These are phyloP conservation scores for Rhea americana DNA, from an alignment of 2,113 vertebrate genomes.

Conservation along the genomic window DNA sequence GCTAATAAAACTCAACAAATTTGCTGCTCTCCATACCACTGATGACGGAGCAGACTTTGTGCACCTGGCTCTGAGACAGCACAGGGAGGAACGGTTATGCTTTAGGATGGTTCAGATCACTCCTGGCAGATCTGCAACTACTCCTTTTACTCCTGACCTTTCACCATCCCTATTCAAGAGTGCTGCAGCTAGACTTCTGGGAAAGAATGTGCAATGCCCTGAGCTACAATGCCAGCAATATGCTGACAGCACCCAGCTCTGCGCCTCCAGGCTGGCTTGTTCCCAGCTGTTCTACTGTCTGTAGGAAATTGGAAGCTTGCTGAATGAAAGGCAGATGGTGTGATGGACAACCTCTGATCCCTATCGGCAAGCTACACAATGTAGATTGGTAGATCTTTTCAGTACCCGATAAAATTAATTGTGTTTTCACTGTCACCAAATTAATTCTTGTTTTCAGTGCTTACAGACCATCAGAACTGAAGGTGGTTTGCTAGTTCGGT, in stretches of 20 bases:
- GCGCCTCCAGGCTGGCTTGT: neutral
- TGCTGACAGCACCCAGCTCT: neutral
- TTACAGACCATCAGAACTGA: neutral
- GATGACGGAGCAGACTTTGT: constrained; percentile 26
- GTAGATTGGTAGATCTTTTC: constrained; percentile 19
- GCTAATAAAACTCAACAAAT: neutral
- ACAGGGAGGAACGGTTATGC: neutral
- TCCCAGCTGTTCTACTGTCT: constrained; percentile 41
- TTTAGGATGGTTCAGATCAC: constrained; percentile 8
- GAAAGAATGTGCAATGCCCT: constrained; percentile 21
- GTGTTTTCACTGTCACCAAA: neutral
- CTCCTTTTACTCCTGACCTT: constrained; percentile 19
- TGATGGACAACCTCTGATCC: constrained; percentile 57
- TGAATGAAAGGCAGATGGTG: constrained; percentile 52
- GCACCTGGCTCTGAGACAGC: neutral
- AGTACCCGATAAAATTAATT: constrained; percentile 20
- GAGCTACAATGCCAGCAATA: constrained; percentile 8
- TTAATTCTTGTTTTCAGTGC: neutral
- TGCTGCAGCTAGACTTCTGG: constrained; percentile 35
- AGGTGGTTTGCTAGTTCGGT: neutral
- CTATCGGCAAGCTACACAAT: neutral
- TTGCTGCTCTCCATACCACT: neutral
- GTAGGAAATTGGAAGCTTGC: constrained; percentile 30
- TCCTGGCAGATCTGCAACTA: neutral
- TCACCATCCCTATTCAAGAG: constrained; percentile 30